These are phyloP conservation scores for Drymodes brunneopygia DNA, from an alignment of 2,113 vertebrate genomes.

Conservation along the genomic window DNA sequence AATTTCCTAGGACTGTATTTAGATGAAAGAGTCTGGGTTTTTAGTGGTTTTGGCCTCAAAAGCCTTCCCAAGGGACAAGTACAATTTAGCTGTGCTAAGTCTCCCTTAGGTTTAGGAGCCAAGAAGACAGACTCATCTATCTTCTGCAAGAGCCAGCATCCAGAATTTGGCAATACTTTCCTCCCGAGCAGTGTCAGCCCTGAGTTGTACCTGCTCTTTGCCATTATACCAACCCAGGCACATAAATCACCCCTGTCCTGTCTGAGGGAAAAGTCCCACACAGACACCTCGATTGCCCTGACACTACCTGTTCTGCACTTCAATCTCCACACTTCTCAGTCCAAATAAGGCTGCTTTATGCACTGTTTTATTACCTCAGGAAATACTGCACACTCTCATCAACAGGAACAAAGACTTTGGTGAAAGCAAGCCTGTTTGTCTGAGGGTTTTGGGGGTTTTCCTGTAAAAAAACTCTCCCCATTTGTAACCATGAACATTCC, in stretches of 20 bases:
- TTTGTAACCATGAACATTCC: background rate
- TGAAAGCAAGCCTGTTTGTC: conserved; percentile 2
- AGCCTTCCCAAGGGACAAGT: background rate
- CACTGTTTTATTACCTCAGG: background rate
- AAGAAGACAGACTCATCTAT: background rate
- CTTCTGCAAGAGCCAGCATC: background rate
- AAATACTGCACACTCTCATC: background rate
- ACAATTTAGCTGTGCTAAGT: background rate
- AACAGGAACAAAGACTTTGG: background rate
- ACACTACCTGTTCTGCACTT: background rate
- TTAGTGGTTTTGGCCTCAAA: conserved; percentile 28
- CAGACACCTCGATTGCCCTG: background rate
- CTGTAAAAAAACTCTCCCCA: background rate
- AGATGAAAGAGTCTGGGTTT: background rate
- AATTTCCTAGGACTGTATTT: conserved; percentile 5
- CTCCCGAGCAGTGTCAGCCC: background rate
- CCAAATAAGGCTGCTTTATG: background rate
- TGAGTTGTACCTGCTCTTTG: background rate
- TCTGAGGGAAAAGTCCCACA: background rate
- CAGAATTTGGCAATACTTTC: background rate
- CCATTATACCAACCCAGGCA: background rate
- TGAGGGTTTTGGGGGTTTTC: background rate
- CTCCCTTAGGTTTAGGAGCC: background rate
- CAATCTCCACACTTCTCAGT: background rate
- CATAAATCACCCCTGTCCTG: background rate